Evolutionary conservation across 2,797 vertebrate genomes (phyloP), one percentile per base, ranked within the genome.

Genomic region (Linurgus olivaceus): DNA sequence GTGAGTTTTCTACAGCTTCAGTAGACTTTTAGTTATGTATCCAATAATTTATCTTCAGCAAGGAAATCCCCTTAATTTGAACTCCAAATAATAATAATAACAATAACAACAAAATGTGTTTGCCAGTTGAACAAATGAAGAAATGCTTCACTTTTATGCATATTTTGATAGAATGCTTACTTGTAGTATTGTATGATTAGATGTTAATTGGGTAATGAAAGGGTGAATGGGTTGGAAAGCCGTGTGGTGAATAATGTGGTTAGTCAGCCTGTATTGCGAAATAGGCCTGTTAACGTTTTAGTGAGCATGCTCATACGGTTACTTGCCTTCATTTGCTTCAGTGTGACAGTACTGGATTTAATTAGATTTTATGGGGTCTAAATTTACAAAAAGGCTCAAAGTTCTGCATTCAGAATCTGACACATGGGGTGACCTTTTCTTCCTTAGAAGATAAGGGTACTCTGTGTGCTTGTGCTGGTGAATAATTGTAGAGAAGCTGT

Each of bases 361-460:
- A 96, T 97, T 97, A 96, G 85, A 93, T 97, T 96, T 96, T 97
- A 95, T 95, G 93, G 89, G 67, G 89, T 87, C 85, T 94, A 96
- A 82, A 67, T 87, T 96, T 88, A 91, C 63, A 94, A 61, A 95
- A 94, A 94, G 55, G 93, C 92, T 96, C 89, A 91, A 94, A 95
- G 77, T 90, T 88, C 94, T 81, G 66, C 48, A 77, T 81, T 97
- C 68, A 95, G 51, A 92, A 89, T 57, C 70, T 78, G 91, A 96
- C 85, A 96, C 57, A 17, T 48, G 70, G 58, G 1, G 25, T 90
- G 91, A 92, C 94, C 91, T 96, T 96, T 96, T 94, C 86, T 82
- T 94, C 79, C 95, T 85, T 94, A 71, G 66, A 80, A 94, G 93
- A 94, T 93, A 94, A 93, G 92, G 66, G 91, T 92, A 91, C 94